phyloP scores from a whole-genome alignment of 2,113 vertebrate genomes.

The Neomonachus schauinslandi region DNA sequence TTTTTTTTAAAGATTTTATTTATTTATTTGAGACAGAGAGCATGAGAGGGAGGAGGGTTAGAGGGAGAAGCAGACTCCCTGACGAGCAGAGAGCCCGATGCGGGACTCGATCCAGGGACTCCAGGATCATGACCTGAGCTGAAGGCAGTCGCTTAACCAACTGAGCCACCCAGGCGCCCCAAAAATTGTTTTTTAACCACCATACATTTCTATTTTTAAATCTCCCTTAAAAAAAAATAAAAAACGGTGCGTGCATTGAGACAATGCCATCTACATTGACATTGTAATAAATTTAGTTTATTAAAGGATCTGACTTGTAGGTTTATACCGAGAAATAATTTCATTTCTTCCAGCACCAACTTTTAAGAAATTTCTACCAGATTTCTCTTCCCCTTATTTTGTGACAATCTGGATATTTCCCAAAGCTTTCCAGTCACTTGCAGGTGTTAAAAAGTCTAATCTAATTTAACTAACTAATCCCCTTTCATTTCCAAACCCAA shows the following conservation, averaged over 20 bases:
- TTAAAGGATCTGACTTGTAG: neutral
- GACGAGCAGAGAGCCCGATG: too few relatives aligned
- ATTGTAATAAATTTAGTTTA: neutral
- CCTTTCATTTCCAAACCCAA: neutral
- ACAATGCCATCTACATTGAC: neutral
- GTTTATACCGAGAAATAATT: neutral
- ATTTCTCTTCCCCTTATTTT: neutral
- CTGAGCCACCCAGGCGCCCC: too few relatives aligned
- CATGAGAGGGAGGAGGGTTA: too few relatives aligned
- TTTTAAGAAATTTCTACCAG: neutral
- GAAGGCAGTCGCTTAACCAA: too few relatives aligned
- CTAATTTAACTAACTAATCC: neutral
- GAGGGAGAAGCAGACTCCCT: too few relatives aligned
- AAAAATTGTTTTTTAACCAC: neutral
- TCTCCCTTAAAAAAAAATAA: neutral
- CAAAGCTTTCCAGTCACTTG: neutral
- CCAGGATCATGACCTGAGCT: too few relatives aligned
- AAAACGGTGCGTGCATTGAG: neutral
- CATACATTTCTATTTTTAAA: neutral
- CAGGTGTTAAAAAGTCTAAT: neutral
- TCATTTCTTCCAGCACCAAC: neutral
- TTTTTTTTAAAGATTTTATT: too few relatives aligned
- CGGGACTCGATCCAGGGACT: too few relatives aligned
- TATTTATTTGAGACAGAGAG: too few relatives aligned
- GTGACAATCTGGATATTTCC: neutral